Base-by-base conservation (phyloP, 2,888 invertebrate genomes). In the Urechis unicinctus region DNA sequence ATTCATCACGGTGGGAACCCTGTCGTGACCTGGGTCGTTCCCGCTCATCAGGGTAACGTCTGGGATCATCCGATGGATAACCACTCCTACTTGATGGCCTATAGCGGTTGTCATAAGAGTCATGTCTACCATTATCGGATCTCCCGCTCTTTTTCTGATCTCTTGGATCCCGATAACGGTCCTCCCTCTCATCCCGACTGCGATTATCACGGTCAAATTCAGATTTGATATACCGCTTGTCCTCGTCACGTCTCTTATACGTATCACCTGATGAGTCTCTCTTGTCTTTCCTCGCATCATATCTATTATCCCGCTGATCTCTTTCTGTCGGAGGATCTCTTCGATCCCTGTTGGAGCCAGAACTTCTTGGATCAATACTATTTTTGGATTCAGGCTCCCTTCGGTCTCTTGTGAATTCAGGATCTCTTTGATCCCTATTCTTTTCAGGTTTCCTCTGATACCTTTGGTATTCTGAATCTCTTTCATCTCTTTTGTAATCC, bases 1-100 rank as follows among this genome's bases (percentile, higher is more conserved):
- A 29, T 1, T 43, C 42, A 41, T 61, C 56, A 31, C 49, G 49
- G 17, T 60, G 52, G 24, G 57, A 48, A 17, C 58, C 54, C 50
- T 59, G 63, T 24, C 60, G 57, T 1, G 58, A 55, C 47, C 58
- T 53, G 4, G 60, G 54, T 42, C 61, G 52, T n/a, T 56, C 51
- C 13, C 48, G 36, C 17, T 44, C 36, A 49, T 59, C 51, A 22
- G 9, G 36, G 17, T 9, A 17, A 24, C 6, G 5, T 22, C 50
- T 50, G 13, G 24, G 41, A 21, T 22, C 9, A 25, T 25, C n/a
- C 22, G 4, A 41, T 17, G n/a, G 42, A 9, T 9, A 28, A 21
- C 49, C 28, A 25, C 44, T n/a, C 13, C 49, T 6, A 22, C 52
- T 45, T 13, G 24, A 25, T 5, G 43, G 45, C 21, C 53, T 22